Evolutionary conservation across 2,797 vertebrate genomes (phyloP).

Genomic region (Acanthiza pusilla): DNA sequence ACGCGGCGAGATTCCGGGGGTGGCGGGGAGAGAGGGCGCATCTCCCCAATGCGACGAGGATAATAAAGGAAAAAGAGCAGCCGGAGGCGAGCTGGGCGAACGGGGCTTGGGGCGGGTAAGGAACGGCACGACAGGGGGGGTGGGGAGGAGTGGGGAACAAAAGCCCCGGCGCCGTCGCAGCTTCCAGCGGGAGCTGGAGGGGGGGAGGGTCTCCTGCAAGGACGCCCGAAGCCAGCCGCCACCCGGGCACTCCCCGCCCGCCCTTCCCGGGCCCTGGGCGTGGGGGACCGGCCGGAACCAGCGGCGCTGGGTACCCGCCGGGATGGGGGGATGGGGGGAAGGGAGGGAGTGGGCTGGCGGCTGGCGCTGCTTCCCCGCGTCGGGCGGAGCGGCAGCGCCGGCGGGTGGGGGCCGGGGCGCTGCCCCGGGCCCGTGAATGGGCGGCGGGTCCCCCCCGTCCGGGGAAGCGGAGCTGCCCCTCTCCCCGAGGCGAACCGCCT

Average conservation of each 20-base stretch:
- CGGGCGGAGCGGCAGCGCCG: not conserved
- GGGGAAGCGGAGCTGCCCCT: not conserved
- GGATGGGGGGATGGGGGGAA: not conserved
- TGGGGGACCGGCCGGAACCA: not conserved
- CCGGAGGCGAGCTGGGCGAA: not conserved
- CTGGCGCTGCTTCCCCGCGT: not conserved
- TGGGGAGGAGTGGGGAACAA: constrained; percentile 14
- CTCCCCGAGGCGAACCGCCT: not conserved
- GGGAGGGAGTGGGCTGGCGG: not conserved
- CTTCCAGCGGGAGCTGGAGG: not conserved
- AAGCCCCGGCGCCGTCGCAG: constrained; percentile 5
- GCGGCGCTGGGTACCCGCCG: too few species aligned
- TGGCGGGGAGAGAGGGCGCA: not conserved
- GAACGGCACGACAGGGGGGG: not conserved
- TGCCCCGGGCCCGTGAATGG: not conserved
- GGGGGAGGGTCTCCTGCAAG: not conserved
- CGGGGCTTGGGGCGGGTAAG: not conserved
- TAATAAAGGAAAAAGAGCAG: not conserved
- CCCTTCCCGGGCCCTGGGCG: not conserved
- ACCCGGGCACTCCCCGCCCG: not conserved
- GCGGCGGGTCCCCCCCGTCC: not conserved
- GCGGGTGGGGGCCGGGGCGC: not conserved
- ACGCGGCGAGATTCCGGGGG: not conserved
- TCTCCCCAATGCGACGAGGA: not conserved
- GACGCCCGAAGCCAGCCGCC: not conserved